Evolutionary conservation across 2,797 vertebrate genomes (phyloP), one percentile per base, ranked within the genome.

Genomic region (Nyctibius grandis): DNA sequence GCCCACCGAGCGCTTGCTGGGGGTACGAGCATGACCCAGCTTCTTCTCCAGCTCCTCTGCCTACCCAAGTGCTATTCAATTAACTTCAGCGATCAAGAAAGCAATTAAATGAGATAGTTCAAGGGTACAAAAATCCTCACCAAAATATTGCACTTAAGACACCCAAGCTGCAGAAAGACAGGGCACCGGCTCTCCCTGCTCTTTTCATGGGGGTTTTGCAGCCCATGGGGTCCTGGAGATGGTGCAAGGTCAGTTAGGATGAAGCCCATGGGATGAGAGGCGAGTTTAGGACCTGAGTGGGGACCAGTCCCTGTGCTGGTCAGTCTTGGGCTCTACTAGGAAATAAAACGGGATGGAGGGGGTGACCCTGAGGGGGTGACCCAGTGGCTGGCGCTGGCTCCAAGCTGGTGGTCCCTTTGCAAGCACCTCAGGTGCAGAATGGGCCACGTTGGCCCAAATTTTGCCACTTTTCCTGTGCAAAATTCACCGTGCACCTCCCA

Each of bases 1-100:
- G 64, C 2, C 0, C 3, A 2, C 31, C 0, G 1, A 42, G 19
- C 0, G 0, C 40, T 53, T 8, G 16, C 11, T 19, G 51, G 22
- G 38, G 31, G 45, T 65, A 21, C 2, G 2, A 76, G 51, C 29
- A 15, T 1, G 4, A 59, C 31, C 26, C 63, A 51, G 21, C 50
- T 76, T 47, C 19, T 64, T 42, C n/a, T 70, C 56, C 83, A 70
- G 44, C 26, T 42, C 42, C 31, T 85, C 33, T 54, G 9, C 23
- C 42, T 74, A 54, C 48, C 63, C 44, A 23, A 14, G 50, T 19
- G 20, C 20, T 34, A 8, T 8, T 42, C 20, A 64, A 53, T 47
- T 23, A 42, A 70, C 13, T 31, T 33, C 15, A 48, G 51, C 64
- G 54, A 36, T 36, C 28, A 25, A 3, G 9, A 18, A 48, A 77